A percentile compares a stretch with the other conserved stretches of the same genome.
Evolutionary conservation across 2,888 invertebrate species (phyloP).

Genomic region (Xiphydria camelus): DNA sequence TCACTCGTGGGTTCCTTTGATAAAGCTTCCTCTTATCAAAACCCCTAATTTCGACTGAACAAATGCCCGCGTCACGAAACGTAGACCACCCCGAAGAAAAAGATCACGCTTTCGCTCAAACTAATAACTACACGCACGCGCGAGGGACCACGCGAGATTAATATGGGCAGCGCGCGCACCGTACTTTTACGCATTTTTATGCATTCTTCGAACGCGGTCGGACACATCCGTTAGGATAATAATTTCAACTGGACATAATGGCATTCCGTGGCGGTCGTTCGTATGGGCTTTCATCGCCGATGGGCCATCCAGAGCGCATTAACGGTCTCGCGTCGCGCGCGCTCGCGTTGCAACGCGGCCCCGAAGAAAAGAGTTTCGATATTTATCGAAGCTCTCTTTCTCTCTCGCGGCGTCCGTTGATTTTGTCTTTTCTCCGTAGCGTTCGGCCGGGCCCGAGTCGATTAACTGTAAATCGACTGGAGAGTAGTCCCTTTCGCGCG

Average conservation of each 20-base stretch:
- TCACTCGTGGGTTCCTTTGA: too few species aligned
- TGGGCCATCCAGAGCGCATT: conserved; percentile 26
- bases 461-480: conserved; percentile 2
- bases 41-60: too few species aligned
- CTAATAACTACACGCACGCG: background rate
- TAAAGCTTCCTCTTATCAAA: too few species aligned
- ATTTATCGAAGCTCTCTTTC: too few species aligned
- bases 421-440: background rate
- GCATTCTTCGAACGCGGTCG: conserved; percentile 22
- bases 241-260: conserved; percentile 33
- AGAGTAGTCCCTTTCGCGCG: background rate
- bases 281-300: conserved; percentile 29
- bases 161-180: conserved; percentile 29
- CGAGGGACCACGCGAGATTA: conserved; percentile 16
- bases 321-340: conserved; percentile 29
- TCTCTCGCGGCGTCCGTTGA: too few species aligned
- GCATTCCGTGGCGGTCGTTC: conserved; percentile 27
- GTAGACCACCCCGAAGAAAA: too few species aligned
- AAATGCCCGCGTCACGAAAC: too few species aligned
- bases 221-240: conserved; percentile 32
- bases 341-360: too few species aligned
- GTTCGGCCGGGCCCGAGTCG: too few species aligned
- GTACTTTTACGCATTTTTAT: conserved; percentile 29
- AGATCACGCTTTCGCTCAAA: too few species aligned
- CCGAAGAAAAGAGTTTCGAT: too few species aligned